Conservation (phyloP, 2,113 vertebrate genomes). For the Antechinus flavipes region DNA sequence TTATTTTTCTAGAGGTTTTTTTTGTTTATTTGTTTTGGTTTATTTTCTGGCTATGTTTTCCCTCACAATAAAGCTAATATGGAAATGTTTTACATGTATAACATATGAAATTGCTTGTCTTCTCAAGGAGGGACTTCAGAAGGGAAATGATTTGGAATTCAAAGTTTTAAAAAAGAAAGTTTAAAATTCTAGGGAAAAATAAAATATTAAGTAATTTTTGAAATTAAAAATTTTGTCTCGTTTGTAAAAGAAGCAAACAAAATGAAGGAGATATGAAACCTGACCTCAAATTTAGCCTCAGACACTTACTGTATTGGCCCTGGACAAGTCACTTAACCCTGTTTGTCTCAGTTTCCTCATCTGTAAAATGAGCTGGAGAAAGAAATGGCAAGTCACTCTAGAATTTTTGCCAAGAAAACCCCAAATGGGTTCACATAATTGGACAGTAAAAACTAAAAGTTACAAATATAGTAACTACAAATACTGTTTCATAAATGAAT, state of each 20-base stretch:
- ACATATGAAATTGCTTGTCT: too few species aligned
- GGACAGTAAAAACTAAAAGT: neutral
- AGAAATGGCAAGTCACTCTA: neutral
- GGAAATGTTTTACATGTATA: too few species aligned
- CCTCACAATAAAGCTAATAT: too few species aligned
- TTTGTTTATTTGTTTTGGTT: too few species aligned
- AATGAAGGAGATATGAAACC: neutral
- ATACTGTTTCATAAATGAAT: neutral
- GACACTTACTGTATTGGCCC: neutral
- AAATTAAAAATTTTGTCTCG: neutral
- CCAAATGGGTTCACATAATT: neutral
- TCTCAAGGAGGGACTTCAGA: too few species aligned
- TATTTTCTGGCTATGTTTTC: too few species aligned
- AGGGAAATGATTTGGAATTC: too few species aligned
- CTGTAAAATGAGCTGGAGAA: neutral
- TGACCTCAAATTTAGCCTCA: neutral
- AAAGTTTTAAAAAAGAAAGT: too few species aligned
- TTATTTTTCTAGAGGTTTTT: too few species aligned
- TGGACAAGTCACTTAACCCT: neutral
- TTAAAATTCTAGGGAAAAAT: too few species aligned
- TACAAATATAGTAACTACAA: neutral
- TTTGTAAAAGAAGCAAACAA: neutral
- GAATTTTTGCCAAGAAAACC: neutral
- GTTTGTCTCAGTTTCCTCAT: neutral
- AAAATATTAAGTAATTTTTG: too few species aligned